Conservation (phyloP, 1,140 invertebrate genomes). For the Aleiodes sp. region DNA sequence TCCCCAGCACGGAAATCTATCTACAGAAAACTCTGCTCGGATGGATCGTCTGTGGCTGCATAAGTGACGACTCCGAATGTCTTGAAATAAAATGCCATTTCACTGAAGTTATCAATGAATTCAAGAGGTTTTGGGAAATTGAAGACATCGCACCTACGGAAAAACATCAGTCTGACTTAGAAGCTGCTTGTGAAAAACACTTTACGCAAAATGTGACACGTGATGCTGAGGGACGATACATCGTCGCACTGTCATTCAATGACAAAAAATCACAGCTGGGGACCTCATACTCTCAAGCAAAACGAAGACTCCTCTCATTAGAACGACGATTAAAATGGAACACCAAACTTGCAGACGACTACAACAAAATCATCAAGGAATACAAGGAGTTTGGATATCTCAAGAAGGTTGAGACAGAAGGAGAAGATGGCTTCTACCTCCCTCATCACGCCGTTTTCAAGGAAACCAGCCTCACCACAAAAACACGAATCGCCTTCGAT, state of each 20-base stretch:
- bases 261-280: conserved; percentile 17
- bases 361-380: conserved; percentile 36
- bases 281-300: background rate
- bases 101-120: background rate
- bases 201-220: conserved; percentile 38
- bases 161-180: conserved; percentile 26
- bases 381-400: conserved; percentile 45
- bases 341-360: conserved; percentile 28
- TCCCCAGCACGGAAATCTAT: conserved; percentile 19
- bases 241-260: conserved; percentile 45
- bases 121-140: conserved; percentile 36
- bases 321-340: conserved; percentile 34
- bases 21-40: conserved; percentile 28
- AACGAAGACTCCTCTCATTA: conserved; percentile 22
- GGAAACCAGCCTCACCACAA: conserved; percentile 26
- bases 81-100: conserved; percentile 17
- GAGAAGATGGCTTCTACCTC: conserved; percentile 24
- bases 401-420: background rate
- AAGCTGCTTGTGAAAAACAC: conserved; percentile 39
- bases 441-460: conserved; percentile 32
- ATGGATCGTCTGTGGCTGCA: conserved; percentile 29
- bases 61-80: background rate
- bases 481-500: conserved; percentile 27
- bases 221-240: conserved; percentile 39
- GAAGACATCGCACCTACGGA: conserved; percentile 23